Conservation (phyloP, 2,888 invertebrate species). For the Nemapogon koenigi region DNA sequence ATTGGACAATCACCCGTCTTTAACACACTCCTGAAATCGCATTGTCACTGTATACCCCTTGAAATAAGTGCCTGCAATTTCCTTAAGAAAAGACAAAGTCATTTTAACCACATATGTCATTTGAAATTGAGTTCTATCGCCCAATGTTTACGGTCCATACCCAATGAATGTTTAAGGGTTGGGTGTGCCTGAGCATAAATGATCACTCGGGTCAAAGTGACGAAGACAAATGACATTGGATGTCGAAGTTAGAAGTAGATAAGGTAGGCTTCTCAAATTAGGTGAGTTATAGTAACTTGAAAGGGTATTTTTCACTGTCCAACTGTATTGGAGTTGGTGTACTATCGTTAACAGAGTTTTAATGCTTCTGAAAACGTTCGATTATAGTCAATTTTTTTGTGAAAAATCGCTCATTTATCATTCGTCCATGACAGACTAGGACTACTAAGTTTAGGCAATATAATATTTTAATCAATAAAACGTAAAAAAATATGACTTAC, state of each 20-base stretch:
- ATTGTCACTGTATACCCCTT: conserved; percentile 44
- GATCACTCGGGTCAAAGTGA: conserved; percentile 59
- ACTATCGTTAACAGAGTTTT: too few species aligned
- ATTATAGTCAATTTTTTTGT: too few species aligned
- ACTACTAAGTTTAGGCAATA: too few species aligned
- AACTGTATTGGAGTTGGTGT: conserved; percentile 28
- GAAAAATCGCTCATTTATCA: too few species aligned
- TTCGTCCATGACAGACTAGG: too few species aligned
- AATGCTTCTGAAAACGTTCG: too few species aligned
- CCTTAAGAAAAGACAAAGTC: conserved; percentile 38
- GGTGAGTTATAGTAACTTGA: conserved; percentile 47
- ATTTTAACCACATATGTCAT: conserved; percentile 51
- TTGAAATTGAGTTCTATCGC: conserved; percentile 34
- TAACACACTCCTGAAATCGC: conserved; percentile 27
- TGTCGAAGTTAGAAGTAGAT: conserved; percentile 62
- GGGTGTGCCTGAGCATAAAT: conserved; percentile 67
- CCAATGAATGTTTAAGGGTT: conserved; percentile 37
- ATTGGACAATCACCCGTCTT: too few species aligned
- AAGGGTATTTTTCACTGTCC: conserved; percentile 53
- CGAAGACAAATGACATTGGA: conserved; percentile 63
- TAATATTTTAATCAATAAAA: too few species aligned
- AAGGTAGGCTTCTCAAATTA: conserved; percentile 63
- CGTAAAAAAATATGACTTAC: too few species aligned
- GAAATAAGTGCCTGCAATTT: conserved; percentile 51
- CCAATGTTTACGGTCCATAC: conserved; percentile 9